Evolutionary conservation across 2,888 invertebrate species (phyloP), one percentile per base, ranked within the genome.

Genomic region (Kuschelorhynchus macadamiae): DNA sequence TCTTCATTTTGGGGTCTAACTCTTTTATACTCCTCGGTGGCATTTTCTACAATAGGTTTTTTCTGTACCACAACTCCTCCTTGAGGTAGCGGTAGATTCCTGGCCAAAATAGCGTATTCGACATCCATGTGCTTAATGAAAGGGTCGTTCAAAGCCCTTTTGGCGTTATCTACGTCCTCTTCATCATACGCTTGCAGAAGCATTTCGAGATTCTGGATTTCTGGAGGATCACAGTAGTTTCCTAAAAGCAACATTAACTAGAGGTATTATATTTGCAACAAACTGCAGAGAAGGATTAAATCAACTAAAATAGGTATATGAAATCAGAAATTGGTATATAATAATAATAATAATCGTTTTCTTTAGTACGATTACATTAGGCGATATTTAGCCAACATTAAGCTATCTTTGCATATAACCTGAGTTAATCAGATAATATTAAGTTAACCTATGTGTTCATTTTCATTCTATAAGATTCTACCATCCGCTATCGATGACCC

Each of bases 111-210:
- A 0, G 95, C 88, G 80, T 95, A 96, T 81, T 96, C 96, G 5
- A 95, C 92, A 81, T 96, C 96, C 95, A 96, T 95, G 81, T 93
- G 93, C 71, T 93, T 91, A 60, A 96, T 95, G 81, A 96, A 96
- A 0, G 96, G 91, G 72, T 90, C 90, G 64, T 89, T 88, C 1
- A 96, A 85, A 0, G 94, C 94, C 42, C 87, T 84, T 74, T 88
- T 87, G 0, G 94, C 94, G n/a, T 88, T 85, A 42, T 94, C 94
- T 0, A 91, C 87, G 82, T 96, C 96, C 78, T 95, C 94, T 75
- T 95, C 94, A 75, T 96, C 96, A 77, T 90, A 96, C 0, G 93
- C 93, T 80, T 91, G 86, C 2, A 96, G 84, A 4, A 96, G 83
- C 83, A 89, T 89, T 83, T 93, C 92, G 50, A 96, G 82, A 0